Percentiles rank a stretch among this genome's conserved stretches.
Conservation (phyloP, 2,888 invertebrate genomes). For the Drosophila kanekoi region DNA sequence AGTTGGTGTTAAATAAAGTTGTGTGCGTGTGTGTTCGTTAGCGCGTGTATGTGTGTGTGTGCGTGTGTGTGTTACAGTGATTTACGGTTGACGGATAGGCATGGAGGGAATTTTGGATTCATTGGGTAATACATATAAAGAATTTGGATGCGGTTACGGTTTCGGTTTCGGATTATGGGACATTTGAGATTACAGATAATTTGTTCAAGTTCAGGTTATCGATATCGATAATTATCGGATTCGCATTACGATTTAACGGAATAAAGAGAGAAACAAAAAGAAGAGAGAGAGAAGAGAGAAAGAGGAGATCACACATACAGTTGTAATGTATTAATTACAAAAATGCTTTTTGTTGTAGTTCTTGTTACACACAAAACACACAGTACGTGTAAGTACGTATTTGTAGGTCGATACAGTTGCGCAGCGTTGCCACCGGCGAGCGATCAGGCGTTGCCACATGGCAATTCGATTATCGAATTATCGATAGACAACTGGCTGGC, state of each 20-base stretch:
- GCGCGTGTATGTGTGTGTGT: slow-evolving; percentile 1
- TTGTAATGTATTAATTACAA: slow-evolving; percentile 78
- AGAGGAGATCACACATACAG: slow-evolving; percentile 81
- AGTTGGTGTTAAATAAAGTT: slow-evolving; percentile 32
- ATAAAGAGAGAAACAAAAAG: slow-evolving; percentile 78
- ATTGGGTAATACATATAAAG: slow-evolving; percentile 28
- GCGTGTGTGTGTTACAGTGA: slow-evolving; percentile 28
- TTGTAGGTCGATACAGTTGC: slow-evolving; percentile 49
- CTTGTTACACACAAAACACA: slow-evolving; percentile 73
- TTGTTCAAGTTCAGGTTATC: slow-evolving; percentile 28
- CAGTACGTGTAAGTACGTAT: slow-evolving; percentile 65
- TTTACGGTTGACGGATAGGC: slow-evolving; percentile 28
- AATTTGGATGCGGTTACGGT: slow-evolving; percentile 13
- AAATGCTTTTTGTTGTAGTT: slow-evolving; percentile 66
- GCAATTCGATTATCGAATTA: too few species aligned
- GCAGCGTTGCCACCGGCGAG: slow-evolving; percentile 46
- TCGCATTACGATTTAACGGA: slow-evolving; percentile 63
- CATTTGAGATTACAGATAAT: slow-evolving; percentile 19
- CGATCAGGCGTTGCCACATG: slow-evolving; percentile 26
- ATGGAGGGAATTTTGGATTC: slow-evolving; percentile 19
- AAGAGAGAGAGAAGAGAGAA: slow-evolving; percentile 79
- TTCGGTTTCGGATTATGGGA: slow-evolving; percentile 39
- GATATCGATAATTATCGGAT: slow-evolving; percentile 19
- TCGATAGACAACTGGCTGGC: not conserved
- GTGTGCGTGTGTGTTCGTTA: slow-evolving; percentile 1